A percentile compares a stretch with the other conserved stretches of the same genome.
Conservation (phyloP, 2,888 invertebrate species). For the Tetragonisca angustula region DNA sequence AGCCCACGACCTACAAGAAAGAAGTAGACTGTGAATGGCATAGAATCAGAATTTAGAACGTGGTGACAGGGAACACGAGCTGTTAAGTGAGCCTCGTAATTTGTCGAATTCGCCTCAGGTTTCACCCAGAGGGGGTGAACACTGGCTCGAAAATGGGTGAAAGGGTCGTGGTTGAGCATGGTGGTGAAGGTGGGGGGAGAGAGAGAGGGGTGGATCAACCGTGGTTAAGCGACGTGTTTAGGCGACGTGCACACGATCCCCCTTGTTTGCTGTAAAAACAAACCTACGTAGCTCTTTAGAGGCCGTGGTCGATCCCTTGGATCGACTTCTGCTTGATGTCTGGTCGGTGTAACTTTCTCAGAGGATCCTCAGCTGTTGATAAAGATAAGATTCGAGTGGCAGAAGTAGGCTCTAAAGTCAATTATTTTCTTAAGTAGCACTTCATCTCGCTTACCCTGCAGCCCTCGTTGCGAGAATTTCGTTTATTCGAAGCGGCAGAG, state of each 20-base stretch:
- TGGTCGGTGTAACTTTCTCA: neutral
- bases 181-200: neutral
- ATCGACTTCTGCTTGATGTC: neutral
- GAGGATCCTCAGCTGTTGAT: neutral
- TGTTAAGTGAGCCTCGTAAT: slow-evolving; percentile 73
- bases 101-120: slow-evolving; percentile 69
- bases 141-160: slow-evolving; percentile 16
- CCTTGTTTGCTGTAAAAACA: slow-evolving; percentile 48
- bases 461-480: no score
- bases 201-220: neutral
- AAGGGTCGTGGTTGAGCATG: neutral
- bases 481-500: no score
- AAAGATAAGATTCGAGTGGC: neutral
- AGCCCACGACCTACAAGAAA: neutral
- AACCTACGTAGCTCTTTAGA: slow-evolving; percentile 20
- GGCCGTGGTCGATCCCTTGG: slow-evolving; percentile 1
- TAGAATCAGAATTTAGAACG: slow-evolving; percentile 10
- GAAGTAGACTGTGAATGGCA: neutral
- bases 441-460: no score
- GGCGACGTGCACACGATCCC: neutral
- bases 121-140: slow-evolving; percentile 50
- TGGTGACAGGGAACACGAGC: slow-evolving; percentile 43
- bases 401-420: no score
- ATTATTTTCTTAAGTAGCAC: neutral
- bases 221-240: slow-evolving; percentile 45